These are phyloP conservation scores for Halcyon malimbica DNA, from an alignment of 2,113 vertebrate genomes.

Conservation along the genomic window DNA sequence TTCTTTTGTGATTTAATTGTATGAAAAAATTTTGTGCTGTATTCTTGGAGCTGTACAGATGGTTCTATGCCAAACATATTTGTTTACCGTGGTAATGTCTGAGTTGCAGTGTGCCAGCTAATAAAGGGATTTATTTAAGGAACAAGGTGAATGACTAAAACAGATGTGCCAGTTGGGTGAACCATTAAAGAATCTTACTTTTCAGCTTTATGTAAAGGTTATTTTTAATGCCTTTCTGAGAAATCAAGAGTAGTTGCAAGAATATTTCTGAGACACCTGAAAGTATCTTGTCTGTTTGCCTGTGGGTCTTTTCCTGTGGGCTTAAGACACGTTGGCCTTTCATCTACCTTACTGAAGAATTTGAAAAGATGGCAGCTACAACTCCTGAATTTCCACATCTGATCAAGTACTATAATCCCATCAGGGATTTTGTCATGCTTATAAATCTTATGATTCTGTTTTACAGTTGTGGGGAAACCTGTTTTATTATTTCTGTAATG, in stretches of 20 bases:
- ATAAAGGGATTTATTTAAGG: constrained; percentile 76
- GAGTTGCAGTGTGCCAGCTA: constrained; percentile 70
- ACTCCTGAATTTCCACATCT: background rate
- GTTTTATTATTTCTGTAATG: background rate
- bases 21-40: constrained; percentile 46
- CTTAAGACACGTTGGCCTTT: background rate
- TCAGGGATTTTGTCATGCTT: background rate
- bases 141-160: constrained; percentile 75
- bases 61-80: constrained; percentile 72
- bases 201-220: constrained; percentile 58
- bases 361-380: background rate
- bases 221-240: constrained; percentile 59
- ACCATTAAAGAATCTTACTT: constrained; percentile 58
- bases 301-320: background rate
- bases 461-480: background rate
- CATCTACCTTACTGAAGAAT: background rate
- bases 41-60: constrained; percentile 56
- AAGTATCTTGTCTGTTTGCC: background rate
- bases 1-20: constrained; percentile 45
- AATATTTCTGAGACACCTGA: constrained; percentile 21
- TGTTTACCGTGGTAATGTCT: constrained; percentile 77
- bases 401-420: background rate
- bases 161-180: constrained; percentile 70
- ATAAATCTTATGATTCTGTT: background rate
- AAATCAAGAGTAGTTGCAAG: constrained; percentile 22